phyloP scores from a whole-genome alignment of 1,140 invertebrate genomes.

The Wiebesia pumilae region DNA sequence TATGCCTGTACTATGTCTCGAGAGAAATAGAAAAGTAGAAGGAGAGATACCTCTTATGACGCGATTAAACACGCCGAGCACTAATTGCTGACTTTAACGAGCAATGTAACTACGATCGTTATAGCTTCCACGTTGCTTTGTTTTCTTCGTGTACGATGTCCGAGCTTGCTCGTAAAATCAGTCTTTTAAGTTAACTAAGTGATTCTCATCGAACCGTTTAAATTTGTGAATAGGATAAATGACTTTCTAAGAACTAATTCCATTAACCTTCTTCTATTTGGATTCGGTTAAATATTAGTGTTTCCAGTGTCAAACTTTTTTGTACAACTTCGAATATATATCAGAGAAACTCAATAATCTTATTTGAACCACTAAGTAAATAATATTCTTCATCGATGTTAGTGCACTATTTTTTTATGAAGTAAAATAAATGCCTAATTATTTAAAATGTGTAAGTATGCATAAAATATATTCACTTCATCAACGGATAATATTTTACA shows the following conservation, averaged over 20 bases:
- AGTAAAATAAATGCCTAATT: not conserved
- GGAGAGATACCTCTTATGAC: not conserved
- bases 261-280: not conserved
- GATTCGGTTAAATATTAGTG: not conserved
- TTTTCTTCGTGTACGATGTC: not conserved
- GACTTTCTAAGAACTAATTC: not conserved
- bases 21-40: not conserved
- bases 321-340: not conserved
- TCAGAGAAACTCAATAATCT: not conserved
- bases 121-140: not conserved
- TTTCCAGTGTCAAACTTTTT: not conserved
- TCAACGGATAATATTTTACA: too few species aligned
- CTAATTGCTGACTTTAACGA: conserved; percentile 3
- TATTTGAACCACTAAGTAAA: not conserved
- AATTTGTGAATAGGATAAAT: not conserved
- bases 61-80: not conserved
- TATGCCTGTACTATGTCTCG: not conserved
- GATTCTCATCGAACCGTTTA: not conserved
- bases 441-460: not conserved
- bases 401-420: not conserved
- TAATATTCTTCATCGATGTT: not conserved
- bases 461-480: too few species aligned
- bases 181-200: not conserved
- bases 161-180: not conserved
- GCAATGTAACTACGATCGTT: conserved; percentile 12